Evolutionary conservation across 2,797 vertebrate species (phyloP), one percentile per base, ranked within the genome.

Genomic region (Sebastiscus tertius): DNA sequence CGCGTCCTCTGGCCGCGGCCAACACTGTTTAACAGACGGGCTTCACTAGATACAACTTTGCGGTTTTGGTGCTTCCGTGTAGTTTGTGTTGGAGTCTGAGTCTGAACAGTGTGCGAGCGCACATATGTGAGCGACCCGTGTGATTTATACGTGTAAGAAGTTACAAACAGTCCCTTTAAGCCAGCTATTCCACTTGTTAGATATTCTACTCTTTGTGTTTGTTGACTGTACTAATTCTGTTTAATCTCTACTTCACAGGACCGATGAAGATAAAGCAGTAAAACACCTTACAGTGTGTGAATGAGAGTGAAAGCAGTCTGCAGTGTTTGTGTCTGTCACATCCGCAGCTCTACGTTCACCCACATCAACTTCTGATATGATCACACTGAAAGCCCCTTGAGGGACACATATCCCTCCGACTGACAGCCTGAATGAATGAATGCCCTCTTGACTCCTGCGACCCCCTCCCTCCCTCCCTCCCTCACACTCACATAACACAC

Each of bases 401-500:
- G 72, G 56, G 16, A 36, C 20, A 58, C 31, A 26, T 16, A n/a
- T 62, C 34, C 11, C 6, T 49, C 8, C 66, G 74, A 79, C 3
- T 71, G 75, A 78, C 33, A 67, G 55, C 34, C 33, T 52, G 49
- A n/a, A 9, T 46, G 42, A 20, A 70, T 68, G 77, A 74, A 58
- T 66, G 22, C 31, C 20, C 59, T 31, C 33, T 31, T 69, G 6
- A 69, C 66, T 75, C 66, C 13, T 54, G 12, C 46, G 13, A 12
- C 39, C 29, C 31, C 16, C 34, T 58, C 62, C 34, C 14, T 58
- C 63, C 36, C 16, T 62, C 33, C 5, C 33, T n/a, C 42, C 39
- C 49, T 12, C 55, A 34, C 18, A 34, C 58, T 55, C 60, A 26
- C 31, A 52, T 20, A 49, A 20, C 82, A 39, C 31, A n/a, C 24